Evolutionary conservation across 92 coral and sea anemone species (phyloP).

Genomic region (Galaxea fascicularis): DNA sequence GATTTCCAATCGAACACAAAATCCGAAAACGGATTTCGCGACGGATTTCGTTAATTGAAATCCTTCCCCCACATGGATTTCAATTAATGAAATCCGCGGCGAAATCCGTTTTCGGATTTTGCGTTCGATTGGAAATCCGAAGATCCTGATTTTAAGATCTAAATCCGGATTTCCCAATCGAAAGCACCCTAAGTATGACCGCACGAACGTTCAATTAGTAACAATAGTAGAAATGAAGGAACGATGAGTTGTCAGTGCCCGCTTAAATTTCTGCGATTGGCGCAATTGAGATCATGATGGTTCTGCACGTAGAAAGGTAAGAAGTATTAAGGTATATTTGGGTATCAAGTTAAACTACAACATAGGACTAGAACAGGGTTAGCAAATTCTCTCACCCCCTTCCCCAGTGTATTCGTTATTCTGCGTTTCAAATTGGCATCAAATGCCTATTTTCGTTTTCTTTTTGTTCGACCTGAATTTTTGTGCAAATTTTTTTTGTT

Average conservation of each 20-base stretch:
- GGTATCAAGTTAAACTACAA: slow-evolving; percentile 44
- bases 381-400: slow-evolving; percentile 85
- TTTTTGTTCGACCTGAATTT: slow-evolving; percentile 2
- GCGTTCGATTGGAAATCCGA: too few relatives aligned
- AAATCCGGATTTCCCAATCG: slow-evolving; percentile 11
- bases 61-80: too few relatives aligned
- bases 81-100: too few relatives aligned
- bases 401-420: slow-evolving; percentile 68
- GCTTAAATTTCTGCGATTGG: slow-evolving; percentile 10
- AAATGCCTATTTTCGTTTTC: slow-evolving; percentile 58
- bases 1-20: too few relatives aligned
- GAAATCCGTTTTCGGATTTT: too few relatives aligned
- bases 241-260: slow-evolving; percentile 6
- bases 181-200: background rate
- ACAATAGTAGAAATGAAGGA: slow-evolving; percentile 22
- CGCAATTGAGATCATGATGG: slow-evolving; percentile 14
- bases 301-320: slow-evolving; percentile 32
- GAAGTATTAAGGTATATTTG: slow-evolving; percentile 45
- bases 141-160: too few relatives aligned
- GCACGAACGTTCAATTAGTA: background rate
- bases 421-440: slow-evolving; percentile 66
- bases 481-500: slow-evolving; percentile 41
- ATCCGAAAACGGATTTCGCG: too few relatives aligned
- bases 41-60: too few relatives aligned
- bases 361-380: slow-evolving; percentile 75